Percentiles rank a stretch among this genome's conserved stretches.
Evolutionary conservation across 2,113 vertebrate species (phyloP).

Genomic region (Thunnus maccoyii): DNA sequence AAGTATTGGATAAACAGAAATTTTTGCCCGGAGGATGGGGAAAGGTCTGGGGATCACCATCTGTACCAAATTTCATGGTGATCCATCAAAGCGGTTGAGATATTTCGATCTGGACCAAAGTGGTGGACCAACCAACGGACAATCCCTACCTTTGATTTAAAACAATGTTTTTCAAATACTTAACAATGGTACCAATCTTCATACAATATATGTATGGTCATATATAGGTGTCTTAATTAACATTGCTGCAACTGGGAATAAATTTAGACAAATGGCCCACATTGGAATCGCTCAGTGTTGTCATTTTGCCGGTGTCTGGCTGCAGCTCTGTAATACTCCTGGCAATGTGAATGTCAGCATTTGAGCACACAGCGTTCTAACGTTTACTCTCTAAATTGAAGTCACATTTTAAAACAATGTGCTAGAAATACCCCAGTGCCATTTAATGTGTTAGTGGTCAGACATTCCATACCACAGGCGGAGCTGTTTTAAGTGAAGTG

Average conservation of each 20-base stretch:
- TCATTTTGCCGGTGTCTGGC: neutral
- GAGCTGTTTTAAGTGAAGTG: conserved; percentile 5
- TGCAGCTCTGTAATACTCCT: neutral
- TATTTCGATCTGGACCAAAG: neutral
- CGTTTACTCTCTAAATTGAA: conserved; percentile 14
- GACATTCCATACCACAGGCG: conserved; percentile 19
- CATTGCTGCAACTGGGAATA: neutral
- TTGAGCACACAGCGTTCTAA: conserved; percentile 1
- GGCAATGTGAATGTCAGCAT: neutral
- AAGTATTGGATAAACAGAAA: too few relatives aligned
- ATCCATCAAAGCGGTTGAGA: neutral
- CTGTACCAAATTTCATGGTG: too few relatives aligned
- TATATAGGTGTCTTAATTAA: too few relatives aligned
- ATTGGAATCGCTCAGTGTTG: neutral
- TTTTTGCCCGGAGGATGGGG: too few relatives aligned
- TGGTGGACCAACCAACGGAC: too few relatives aligned
- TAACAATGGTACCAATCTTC: too few relatives aligned
- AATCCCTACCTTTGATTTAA: too few relatives aligned
- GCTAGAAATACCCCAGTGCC: conserved; percentile 30
- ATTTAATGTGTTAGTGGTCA: conserved; percentile 3
- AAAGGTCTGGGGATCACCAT: too few relatives aligned
- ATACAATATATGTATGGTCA: too few relatives aligned
- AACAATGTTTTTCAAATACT: too few relatives aligned
- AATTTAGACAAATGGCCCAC: neutral
- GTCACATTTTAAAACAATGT: conserved; percentile 28